Base-by-base conservation (phyloP, 2,888 invertebrate species). In the Dasysyrphus albostriatus region DNA sequence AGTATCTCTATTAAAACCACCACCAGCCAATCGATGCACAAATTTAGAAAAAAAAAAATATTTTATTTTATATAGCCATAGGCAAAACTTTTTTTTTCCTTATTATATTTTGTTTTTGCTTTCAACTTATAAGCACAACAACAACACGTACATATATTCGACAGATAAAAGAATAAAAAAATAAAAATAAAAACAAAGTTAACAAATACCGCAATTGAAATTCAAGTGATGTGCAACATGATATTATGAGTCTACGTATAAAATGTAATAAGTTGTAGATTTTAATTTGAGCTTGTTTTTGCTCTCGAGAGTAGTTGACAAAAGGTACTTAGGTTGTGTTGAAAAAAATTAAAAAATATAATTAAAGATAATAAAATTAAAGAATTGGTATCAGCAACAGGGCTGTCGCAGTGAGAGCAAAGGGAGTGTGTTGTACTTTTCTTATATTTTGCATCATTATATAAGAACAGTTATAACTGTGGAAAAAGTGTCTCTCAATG, bases 201-300 rank as follows among this genome's bases (percentile, higher is more conserved):
- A 79, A 72, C 79, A 80, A 84, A 79, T 79, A 84, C 79, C 51
- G 39, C 79, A 84, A 79, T 84, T 75, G 51, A 84, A 61, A 75
- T 75, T 75, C 79, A 75, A 84, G 83, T 84, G 70, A 34, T 75
- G 49, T 70, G 70, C 70, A 84, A 79, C 75, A 79, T 79, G 79
- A 80, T 84, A 84, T 75, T 72, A 72, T 59, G 65, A 74, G 79
- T 42, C 14, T 42, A 47, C 29, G 14, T 42, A 39, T 44, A 47
- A 47, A 47, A 47, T 47, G 47, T 47, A 16, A 47, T 47, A 59
- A 77, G 51, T 67, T 73, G 74, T 74, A 44, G 59, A 78, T 58
- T 63, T 70, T 51, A 70, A 58, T 75, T 69, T 74, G 39, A 70
- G 49, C 74, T 78, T 78, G 69, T 54, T 69, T 70, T 67, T 54